Conservation (phyloP, 2,797 vertebrate species). For the Pogonophryne albipinna region DNA sequence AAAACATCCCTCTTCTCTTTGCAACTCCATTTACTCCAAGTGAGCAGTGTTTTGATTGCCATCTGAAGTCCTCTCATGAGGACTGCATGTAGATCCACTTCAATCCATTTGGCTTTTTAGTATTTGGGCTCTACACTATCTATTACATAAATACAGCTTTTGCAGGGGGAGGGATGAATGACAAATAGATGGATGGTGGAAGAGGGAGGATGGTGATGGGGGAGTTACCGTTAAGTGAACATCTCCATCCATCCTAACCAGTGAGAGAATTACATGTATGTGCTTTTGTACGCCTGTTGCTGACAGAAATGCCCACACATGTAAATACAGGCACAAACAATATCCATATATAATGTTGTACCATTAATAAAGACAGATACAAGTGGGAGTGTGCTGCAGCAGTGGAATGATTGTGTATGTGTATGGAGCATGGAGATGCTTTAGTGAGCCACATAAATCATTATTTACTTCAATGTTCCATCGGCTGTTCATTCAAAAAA, state of each 20-base stretch:
- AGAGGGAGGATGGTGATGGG: conserved; percentile 35
- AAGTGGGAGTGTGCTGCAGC: conserved; percentile 9
- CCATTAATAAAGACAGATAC: conserved; percentile 2
- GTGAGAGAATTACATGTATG: neutral
- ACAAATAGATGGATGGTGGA: conserved; percentile 46
- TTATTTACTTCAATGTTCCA: conserved; percentile 21
- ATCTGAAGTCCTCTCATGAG: conserved; percentile 51
- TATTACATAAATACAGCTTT: conserved; percentile 66
- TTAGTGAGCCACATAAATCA: neutral
- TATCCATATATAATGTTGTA: conserved; percentile 9
- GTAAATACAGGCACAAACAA: conserved; percentile 14
- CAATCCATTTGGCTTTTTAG: conserved; percentile 67
- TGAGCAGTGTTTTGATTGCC: conserved; percentile 29
- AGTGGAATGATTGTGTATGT: neutral
- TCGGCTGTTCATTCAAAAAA: neutral
- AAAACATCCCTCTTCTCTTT: conserved; percentile 36
- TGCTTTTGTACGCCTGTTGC: conserved; percentile 9
- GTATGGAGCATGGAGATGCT: neutral
- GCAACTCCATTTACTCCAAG: conserved; percentile 49
- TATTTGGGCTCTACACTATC: conserved; percentile 38
- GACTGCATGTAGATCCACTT: conserved; percentile 56
- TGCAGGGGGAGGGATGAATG: conserved; percentile 30
- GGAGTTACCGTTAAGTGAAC: conserved; percentile 34
- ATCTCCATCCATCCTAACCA: conserved; percentile 39
- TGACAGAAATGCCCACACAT: conserved; percentile 39